phyloP scores from a whole-genome alignment of 2,797 vertebrate genomes.

The Xerus rutilus region DNA sequence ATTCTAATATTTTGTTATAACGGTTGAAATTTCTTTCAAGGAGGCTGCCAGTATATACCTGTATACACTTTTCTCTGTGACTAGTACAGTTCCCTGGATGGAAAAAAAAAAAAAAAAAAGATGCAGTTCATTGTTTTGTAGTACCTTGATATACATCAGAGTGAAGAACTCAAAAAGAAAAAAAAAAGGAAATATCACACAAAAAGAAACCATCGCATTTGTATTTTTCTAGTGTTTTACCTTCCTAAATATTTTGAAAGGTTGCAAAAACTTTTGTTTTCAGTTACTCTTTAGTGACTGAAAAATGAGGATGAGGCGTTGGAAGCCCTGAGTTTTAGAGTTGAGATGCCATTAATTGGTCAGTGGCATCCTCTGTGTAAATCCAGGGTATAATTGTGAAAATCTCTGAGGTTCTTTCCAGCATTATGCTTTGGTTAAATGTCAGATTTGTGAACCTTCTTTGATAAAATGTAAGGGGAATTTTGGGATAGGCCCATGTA shows the following conservation, averaged over 20 bases:
- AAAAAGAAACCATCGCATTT: neutral
- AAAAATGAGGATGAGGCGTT: neutral
- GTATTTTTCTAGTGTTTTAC: neutral
- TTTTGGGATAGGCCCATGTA: neutral
- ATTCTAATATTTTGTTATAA: slow-evolving; percentile 18
- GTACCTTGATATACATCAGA: neutral
- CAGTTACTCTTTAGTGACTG: neutral
- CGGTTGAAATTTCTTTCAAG: neutral
- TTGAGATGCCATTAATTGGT: neutral
- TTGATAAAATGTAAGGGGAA: neutral
- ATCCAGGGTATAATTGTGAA: neutral
- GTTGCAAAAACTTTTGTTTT: neutral
- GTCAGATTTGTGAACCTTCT: neutral
- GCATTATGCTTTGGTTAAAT: slow-evolving; percentile 1
- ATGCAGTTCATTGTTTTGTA: neutral
- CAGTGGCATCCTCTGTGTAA: neutral
- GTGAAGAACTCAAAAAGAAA: neutral
- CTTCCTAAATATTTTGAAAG: neutral
- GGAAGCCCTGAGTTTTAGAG: neutral
- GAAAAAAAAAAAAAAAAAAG: neutral
- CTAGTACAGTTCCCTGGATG: neutral
- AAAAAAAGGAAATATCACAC: neutral
- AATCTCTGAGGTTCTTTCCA: neutral
- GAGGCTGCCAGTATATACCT: neutral
- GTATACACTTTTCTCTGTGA: neutral